Evolutionary conservation across 2,797 vertebrate species (phyloP).

Genomic region (Babyrousa celebensis): DNA sequence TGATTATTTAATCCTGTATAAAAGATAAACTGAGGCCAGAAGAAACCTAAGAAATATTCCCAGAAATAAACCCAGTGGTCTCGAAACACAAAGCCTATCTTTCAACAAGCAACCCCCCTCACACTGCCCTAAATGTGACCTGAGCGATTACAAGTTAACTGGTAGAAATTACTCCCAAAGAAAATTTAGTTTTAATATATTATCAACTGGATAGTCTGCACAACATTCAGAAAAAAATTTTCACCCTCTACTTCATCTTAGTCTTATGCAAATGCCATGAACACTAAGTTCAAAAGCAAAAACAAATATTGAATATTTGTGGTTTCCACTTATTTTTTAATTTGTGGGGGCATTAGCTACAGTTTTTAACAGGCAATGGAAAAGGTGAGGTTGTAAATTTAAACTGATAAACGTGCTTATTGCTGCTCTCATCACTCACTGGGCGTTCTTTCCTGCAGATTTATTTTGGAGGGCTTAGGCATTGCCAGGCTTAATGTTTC

Average conservation of each 20-base stretch:
- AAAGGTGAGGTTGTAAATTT: conserved; percentile 45
- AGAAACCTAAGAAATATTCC: conserved; percentile 47
- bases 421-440: not conserved
- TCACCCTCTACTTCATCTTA: not conserved
- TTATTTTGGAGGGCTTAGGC: conserved; percentile 55
- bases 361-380: not conserved
- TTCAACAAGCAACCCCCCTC: not conserved
- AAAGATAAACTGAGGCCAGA: conserved; percentile 36
- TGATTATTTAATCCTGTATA: not conserved
- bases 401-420: conserved; percentile 15
- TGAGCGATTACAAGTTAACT: not conserved
- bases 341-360: not conserved
- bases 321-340: not conserved
- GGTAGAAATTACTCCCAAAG: not conserved
- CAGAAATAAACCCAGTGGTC: conserved; percentile 2
- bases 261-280: not conserved
- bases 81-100: not conserved
- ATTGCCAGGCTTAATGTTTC: not conserved
- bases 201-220: conserved; percentile 4
- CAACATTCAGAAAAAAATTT: not conserved
- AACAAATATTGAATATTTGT: not conserved
- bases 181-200: conserved; percentile 51
- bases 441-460: conserved; percentile 44
- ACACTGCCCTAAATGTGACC: not conserved
- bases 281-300: conserved; percentile 44